Percentiles rank a stretch among this genome's conserved stretches.
These are phyloP conservation scores for Eulithis testata DNA, from an alignment of 2,888 invertebrate genomes.

Conservation along the genomic window DNA sequence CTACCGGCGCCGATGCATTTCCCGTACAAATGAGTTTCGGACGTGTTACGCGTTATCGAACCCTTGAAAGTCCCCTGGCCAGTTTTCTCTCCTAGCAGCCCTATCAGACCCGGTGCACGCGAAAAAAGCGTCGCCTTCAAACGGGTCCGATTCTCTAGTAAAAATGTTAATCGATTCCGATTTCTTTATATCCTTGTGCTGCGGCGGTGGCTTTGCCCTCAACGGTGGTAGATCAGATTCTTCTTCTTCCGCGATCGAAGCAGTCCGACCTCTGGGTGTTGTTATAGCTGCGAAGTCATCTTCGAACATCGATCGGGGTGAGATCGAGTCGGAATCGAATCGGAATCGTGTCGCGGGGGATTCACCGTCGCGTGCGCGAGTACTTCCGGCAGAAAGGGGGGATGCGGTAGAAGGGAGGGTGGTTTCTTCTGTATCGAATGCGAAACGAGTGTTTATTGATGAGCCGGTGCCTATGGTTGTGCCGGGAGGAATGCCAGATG, in stretches of 20 bases:
- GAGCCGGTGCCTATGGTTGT: not conserved
- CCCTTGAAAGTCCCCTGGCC: slow-evolving; percentile 79
- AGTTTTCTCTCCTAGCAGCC: slow-evolving; percentile 76
- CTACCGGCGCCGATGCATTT: slow-evolving; percentile 6
- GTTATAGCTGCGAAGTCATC: slow-evolving; percentile 87
- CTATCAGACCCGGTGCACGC: slow-evolving; percentile 81
- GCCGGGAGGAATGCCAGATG: slow-evolving; percentile 3
- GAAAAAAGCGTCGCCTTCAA: slow-evolving; percentile 95
- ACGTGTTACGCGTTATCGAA: slow-evolving; percentile 72
- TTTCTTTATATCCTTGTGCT: slow-evolving; percentile 90
- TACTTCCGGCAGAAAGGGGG: slow-evolving; percentile 65
- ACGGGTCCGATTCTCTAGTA: slow-evolving; percentile 93
- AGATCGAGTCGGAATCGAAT: slow-evolving; percentile 77
- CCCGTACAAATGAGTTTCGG: not conserved
- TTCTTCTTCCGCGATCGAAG: slow-evolving; percentile 79
- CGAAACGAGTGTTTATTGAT: slow-evolving; percentile 48
- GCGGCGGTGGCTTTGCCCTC: slow-evolving; percentile 60
- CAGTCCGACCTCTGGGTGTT: slow-evolving; percentile 70
- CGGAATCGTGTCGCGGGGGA: slow-evolving; percentile 70
- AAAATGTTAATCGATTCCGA: slow-evolving; percentile 96
- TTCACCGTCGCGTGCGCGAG: slow-evolving; percentile 63
- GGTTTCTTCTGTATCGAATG: slow-evolving; percentile 69
- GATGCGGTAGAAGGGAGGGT: slow-evolving; percentile 56
- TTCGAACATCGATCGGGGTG: slow-evolving; percentile 85
- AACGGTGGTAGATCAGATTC: slow-evolving; percentile 73